Evolutionary conservation across 2,113 vertebrate species (phyloP), one percentile per base, ranked within the genome.

Genomic region (Pristiophorus japonicus): DNA sequence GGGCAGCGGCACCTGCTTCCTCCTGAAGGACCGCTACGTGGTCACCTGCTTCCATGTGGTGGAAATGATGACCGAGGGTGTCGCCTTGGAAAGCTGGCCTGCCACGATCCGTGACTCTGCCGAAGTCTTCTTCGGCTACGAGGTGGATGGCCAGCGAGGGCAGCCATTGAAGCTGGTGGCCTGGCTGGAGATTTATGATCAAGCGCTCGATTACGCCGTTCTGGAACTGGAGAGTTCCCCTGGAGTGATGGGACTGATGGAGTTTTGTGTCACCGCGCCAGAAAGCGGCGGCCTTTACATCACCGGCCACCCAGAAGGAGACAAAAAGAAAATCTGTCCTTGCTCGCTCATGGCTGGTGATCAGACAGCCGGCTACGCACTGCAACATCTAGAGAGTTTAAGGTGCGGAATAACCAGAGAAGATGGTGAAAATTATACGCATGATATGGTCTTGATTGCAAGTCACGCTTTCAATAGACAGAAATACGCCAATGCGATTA

Each of bases 391-490:
- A 24, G 92, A 94, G 8, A 70, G 10, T 38, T 62, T 94, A 2
- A n/a, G 88, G 5, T 14, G 65, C 1, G 65, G 7, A 0, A 30
- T 42, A 22, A 4, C 63, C 22, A 34, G 24, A 12, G 92, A 47
- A 42, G 92, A 67, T 10, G 63, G 10, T 5, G 92, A 94, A 3
- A 27, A 47, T 42, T 45, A 51, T 4, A 45, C 42, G 22, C 63
- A 66, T 0, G 92, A 94, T 0, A 70, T 30, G 22, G 63, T 94
- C 38, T 45, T 94, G 65, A 62, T 94, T 10, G 92, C 92, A 7
- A 70, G 92, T 42, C 65, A 94, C 11, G 92, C 65, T 70, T 94
- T 94, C 92, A 94, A 70, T 42, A 67, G 92, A 18, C 63, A 30
- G 20, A 94, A 62, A n/a, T 8, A 12, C 42, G 45, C 63, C 22